Evolutionary conservation across 2,888 invertebrate genomes (phyloP).

Genomic region (Linnaemya tessellans): DNA sequence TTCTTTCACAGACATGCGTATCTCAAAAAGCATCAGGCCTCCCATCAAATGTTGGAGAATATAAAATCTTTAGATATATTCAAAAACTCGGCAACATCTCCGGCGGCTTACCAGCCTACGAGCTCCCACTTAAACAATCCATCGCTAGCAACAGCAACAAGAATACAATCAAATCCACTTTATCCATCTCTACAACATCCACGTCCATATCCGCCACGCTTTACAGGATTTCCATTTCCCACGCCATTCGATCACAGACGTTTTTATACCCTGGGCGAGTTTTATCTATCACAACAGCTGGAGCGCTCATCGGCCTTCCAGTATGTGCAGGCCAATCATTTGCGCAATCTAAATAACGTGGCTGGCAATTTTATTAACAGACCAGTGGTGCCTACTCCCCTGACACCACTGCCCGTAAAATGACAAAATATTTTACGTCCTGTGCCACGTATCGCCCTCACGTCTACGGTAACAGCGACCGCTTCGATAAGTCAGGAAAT

Average conservation of each 20-base stretch:
- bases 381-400: constrained; percentile 66
- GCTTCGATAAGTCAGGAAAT: constrained; percentile 70
- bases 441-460: constrained; percentile 81
- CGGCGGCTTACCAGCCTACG: constrained; percentile 46
- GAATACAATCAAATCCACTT: constrained; percentile 54
- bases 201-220: constrained; percentile 75
- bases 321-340: constrained; percentile 81
- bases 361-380: constrained; percentile 75
- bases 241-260: constrained; percentile 80
- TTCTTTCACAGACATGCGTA: constrained; percentile 82
- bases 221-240: constrained; percentile 77
- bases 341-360: constrained; percentile 77
- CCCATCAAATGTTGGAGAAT: constrained; percentile 82
- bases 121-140: constrained; percentile 31
- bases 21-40: constrained; percentile 84
- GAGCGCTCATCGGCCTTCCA: constrained; percentile 83
- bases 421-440: constrained; percentile 83
- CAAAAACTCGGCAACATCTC: constrained; percentile 64
- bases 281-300: constrained; percentile 81
- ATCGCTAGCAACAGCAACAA: constrained; percentile 28
- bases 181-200: constrained; percentile 60
- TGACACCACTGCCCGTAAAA: constrained; percentile 78
- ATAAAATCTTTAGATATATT: constrained; percentile 79
- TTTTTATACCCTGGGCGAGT: constrained; percentile 81
- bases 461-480: constrained; percentile 74